Base-by-base conservation (phyloP, 2,888 invertebrate genomes). In the Chironomus tentans region DNA sequence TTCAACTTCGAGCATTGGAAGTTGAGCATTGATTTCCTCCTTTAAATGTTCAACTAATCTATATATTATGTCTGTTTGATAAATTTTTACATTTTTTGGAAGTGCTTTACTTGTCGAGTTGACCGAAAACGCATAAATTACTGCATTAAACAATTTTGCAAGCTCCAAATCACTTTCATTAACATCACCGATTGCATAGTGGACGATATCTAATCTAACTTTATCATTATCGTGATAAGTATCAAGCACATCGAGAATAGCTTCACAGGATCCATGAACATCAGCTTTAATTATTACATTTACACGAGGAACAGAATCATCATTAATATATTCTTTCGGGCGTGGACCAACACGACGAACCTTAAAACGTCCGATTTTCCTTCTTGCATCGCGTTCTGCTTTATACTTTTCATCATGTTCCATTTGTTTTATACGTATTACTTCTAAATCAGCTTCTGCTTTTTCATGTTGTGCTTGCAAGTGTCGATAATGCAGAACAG, bases 231-330 rank as follows among this genome's bases (percentile, higher is more conserved):
- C 88, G 79, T 91, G 87, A 81, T 98, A 99, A 0, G 95, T 93
- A 78, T 92, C 93, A 76, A 99, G 82, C 10, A 95, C 91, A 82
- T 98, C 94, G 78, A 97, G 83, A 78, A 99, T 92, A 0, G 98
- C 98, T 83, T 99, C 98, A 65, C 98, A 90, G 0, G 97, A 96
- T 0, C 99, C 99, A 83, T 95, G 93, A 2, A 98, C 98, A 85
- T 99, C 99, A 22, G 93, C 93, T 87, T 92, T 90, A 4, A 92
- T 81, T 3, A 92, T 82, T 7, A 92, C 83, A 79, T 87, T 88
- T 75, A 92, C 81, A 77, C 82, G 83, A 0, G 87, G 87, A 3
- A 84, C 82, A 24, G 86, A 87, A 78, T 90, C 87, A 47, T 85
- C 86, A 78, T 83, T 79, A 68, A 80, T 77, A 72, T 82, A 83